Base-by-base conservation (phyloP, 1,140 invertebrate species). In the Drosophila nigromelanica region DNA sequence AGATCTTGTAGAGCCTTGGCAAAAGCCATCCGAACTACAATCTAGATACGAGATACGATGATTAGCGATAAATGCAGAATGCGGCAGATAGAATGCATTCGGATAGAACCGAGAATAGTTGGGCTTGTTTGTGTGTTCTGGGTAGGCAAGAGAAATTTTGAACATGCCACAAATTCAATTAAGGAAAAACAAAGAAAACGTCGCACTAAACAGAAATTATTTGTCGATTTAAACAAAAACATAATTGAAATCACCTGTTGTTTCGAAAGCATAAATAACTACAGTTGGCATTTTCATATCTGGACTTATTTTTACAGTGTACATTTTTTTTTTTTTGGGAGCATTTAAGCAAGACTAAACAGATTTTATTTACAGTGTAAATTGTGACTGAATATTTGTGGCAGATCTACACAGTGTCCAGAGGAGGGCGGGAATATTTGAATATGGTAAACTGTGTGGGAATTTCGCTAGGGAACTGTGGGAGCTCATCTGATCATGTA, bases 321-420 rank as follows among this genome's bases (percentile, higher is more conserved):
- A 50, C 11, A 10, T 24, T 66, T 67, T 43, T 56, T 48, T 50
- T 40, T 67, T 43, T 60, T 48, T 50, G 33, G 37, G 42, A 14
- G 73, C 68, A 76, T 55, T 73, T 59, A 66, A 68, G 68, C 51
- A 59, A 67, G 76, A 52, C 76, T 80, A 87, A 79, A 80, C 76
- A 89, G 73, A 87, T 83, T 35, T 35, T 87, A 89, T 89, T 89
- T 89, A 89, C 83, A 89, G 83, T 89, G 83, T 78, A 89, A 67
- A 52, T 77, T 66, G 69, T 69, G 58, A 67, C 61, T 24, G 35
- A 67, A 54, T 72, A 42, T 60, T 43, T 45, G 71, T 75, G 58
- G 27, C 40, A 45, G 30, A 69, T 37, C 47, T 47, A 58, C 55
- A 67, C 37, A 67, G 54, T 64, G 63, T 54, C 7, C 47, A 52